A percentile compares a stretch with the other conserved stretches of the same genome.
Conservation (phyloP, 1,140 invertebrate species). For the Musca vetustissima region DNA sequence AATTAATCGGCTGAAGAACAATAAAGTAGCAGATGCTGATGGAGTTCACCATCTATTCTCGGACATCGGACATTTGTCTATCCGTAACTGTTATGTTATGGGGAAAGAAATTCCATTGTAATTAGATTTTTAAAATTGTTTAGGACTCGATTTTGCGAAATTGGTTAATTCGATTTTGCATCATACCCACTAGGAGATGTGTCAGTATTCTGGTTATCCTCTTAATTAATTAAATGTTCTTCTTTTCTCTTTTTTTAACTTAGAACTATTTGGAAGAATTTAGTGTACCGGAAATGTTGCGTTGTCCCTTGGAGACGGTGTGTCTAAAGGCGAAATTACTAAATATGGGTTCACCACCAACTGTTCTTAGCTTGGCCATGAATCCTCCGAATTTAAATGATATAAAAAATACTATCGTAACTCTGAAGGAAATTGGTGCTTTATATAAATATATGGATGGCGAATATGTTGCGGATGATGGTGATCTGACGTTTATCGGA, state of each 20-base stretch:
- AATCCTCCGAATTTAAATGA: constrained; percentile 84
- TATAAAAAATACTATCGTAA: constrained; percentile 76
- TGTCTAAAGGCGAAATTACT: constrained; percentile 82
- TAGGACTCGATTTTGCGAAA: no score
- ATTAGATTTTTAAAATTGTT: no score
- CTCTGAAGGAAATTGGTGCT: constrained; percentile 83
- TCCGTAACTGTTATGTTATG: no score
- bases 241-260: constrained; percentile 2
- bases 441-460: constrained; percentile 64
- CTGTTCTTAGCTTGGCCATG: constrained; percentile 79
- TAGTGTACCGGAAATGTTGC: constrained; percentile 72
- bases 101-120: no score
- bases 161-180: no score
- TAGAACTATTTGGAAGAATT: constrained; percentile 60
- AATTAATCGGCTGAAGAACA: no score
- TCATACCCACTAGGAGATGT: no score
- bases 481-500: constrained; percentile 88
- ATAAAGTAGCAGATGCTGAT: no score
- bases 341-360: constrained; percentile 78
- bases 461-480: constrained; percentile 66
- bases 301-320: constrained; percentile 79
- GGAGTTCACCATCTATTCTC: no score
- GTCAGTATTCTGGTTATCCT: no score
- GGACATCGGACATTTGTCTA: no score
- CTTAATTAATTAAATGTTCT: neutral